Percentiles rank a stretch among this genome's conserved stretches.
Conservation (phyloP, 2,888 invertebrate species). For the Leptinotarsa tumamoca region DNA sequence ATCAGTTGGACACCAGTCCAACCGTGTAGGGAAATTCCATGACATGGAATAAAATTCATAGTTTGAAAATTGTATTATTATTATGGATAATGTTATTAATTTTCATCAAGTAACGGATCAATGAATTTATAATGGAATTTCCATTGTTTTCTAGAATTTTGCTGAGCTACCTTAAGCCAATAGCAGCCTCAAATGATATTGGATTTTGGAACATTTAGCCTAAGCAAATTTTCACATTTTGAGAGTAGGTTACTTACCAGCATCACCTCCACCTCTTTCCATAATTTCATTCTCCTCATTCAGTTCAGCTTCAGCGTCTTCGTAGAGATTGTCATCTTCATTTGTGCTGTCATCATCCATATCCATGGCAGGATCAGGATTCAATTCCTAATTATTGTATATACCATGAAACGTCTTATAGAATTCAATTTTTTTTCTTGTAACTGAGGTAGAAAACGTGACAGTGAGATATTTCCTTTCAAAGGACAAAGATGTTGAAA, state of each 20-base stretch:
- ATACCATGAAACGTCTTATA: constrained; percentile 11
- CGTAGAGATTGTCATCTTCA: constrained; percentile 67
- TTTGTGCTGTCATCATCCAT: constrained; percentile 68
- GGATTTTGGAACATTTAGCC: neutral
- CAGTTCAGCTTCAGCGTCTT: constrained; percentile 65
- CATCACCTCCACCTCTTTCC: constrained; percentile 66
- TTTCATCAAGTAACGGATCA: too few relatives aligned
- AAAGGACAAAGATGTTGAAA: too few relatives aligned
- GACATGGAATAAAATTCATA: too few relatives aligned
- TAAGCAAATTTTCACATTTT: neutral
- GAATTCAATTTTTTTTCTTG: neutral
- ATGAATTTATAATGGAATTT: too few relatives aligned
- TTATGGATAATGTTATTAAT: too few relatives aligned
- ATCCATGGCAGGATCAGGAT: constrained; percentile 80
- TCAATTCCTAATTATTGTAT: constrained; percentile 67
- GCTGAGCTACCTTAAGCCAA: too few relatives aligned
- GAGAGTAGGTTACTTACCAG: constrained; percentile 47
- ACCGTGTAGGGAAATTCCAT: too few relatives aligned
- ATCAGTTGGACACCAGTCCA: too few relatives aligned
- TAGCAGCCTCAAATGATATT: neutral
- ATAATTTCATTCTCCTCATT: constrained; percentile 63
- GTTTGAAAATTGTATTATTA: too few relatives aligned
- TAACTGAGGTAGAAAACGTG: too few relatives aligned
- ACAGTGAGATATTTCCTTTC: too few relatives aligned
- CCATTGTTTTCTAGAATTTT: too few relatives aligned